phyloP scores from a whole-genome alignment of 2,113 vertebrate genomes.

The Microcebus griseorufus region DNA sequence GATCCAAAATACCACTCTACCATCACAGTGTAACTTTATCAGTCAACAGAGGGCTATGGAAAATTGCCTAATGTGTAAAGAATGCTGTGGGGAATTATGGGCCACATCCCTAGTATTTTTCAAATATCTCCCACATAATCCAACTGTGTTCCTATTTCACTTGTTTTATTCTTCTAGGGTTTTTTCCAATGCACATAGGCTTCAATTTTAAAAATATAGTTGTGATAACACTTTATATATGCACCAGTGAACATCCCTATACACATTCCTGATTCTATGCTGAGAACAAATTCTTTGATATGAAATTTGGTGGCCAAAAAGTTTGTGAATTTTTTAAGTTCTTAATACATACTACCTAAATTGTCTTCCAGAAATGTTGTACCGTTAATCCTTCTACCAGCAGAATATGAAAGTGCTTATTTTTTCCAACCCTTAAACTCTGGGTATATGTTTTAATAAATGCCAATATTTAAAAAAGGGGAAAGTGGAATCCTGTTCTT shows the following conservation, averaged over 20 bases:
- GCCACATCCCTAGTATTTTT: neutral
- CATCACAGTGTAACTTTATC: neutral
- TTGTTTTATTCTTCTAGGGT: neutral
- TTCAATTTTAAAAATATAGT: neutral
- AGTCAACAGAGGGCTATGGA: neutral
- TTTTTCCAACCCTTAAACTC: neutral
- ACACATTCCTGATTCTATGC: neutral
- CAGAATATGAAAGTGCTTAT: neutral
- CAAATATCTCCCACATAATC: neutral
- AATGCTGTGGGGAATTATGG: neutral
- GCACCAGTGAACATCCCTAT: neutral
- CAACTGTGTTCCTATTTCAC: neutral
- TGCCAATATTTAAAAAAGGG: neutral
- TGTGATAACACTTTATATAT: neutral
- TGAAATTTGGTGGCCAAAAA: neutral
- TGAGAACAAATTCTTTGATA: neutral
- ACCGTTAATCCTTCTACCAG: neutral
- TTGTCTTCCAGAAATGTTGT: neutral
- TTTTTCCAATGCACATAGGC: neutral
- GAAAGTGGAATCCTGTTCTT: neutral
- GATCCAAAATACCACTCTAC: neutral
- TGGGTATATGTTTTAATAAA: neutral
- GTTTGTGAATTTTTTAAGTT: conserved; percentile 27
- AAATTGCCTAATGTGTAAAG: neutral
- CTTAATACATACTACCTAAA: conserved; percentile 18